Conservation (phyloP, 1,140 invertebrate genomes). For the Drosophila orena region DNA sequence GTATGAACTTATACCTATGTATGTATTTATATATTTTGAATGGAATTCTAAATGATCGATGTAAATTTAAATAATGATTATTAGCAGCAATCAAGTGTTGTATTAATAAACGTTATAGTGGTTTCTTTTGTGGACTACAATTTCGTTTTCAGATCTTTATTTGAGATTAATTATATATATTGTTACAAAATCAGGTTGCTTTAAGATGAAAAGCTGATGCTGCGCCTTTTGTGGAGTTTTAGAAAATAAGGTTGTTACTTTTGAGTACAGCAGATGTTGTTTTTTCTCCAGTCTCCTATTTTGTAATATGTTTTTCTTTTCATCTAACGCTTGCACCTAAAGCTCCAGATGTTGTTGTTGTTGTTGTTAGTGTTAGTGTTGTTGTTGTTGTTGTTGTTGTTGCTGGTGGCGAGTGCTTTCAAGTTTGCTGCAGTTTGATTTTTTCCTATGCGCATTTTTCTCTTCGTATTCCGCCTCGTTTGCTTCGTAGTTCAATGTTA, state of each 20-base stretch:
- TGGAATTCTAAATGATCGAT: too few species aligned
- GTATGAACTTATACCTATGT: too few species aligned
- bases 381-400: not conserved
- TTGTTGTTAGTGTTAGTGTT: not conserved
- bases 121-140: too few species aligned
- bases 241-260: not conserved
- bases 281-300: not conserved
- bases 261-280: not conserved
- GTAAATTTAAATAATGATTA: too few species aligned
- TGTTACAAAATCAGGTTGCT: not conserved
- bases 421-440: constrained; percentile 42
- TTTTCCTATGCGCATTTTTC: constrained; percentile 35
- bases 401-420: constrained; percentile 17
- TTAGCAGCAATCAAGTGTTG: too few species aligned
- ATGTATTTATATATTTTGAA: too few species aligned
- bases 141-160: too few species aligned
- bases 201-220: too few species aligned
- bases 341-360: constrained; percentile 3
- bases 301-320: constrained; percentile 11
- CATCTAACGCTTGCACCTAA: constrained; percentile 11
- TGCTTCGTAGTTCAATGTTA: constrained; percentile 84
- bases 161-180: not conserved
- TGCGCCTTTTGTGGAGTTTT: not conserved
- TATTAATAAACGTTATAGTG: too few species aligned
- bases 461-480: constrained; percentile 53